phyloP scores from a whole-genome alignment of 2,797 vertebrate genomes.

The Potorous gilbertii region DNA sequence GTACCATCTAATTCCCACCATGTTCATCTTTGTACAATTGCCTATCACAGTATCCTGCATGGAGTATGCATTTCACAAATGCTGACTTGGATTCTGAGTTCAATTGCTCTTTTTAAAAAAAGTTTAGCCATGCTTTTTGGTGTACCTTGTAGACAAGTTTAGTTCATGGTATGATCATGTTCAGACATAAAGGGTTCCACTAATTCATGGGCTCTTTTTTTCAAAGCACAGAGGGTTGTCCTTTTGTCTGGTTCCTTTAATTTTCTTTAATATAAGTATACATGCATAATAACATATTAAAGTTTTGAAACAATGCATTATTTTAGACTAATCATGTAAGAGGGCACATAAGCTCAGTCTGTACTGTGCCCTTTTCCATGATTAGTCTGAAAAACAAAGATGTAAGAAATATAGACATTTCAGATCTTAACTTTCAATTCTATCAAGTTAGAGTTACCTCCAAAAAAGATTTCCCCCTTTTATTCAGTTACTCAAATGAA shows the following conservation, averaged over 20 bases:
- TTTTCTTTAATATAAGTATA: neutral
- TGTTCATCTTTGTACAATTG: neutral
- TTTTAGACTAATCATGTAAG: neutral
- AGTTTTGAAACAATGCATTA: neutral
- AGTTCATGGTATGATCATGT: neutral
- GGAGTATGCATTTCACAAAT: neutral
- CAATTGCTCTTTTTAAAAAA: neutral
- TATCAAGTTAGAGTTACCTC: neutral
- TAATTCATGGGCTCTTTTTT: neutral
- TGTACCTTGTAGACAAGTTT: neutral
- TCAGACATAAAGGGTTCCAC: neutral
- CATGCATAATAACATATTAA: neutral
- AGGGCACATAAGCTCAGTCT: neutral
- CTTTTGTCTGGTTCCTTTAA: neutral
- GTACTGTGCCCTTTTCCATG: neutral
- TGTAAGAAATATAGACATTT: neutral
- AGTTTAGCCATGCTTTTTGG: neutral
- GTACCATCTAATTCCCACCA: neutral
- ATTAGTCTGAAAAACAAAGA: neutral
- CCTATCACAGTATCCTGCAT: neutral
- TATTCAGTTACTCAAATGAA: neutral
- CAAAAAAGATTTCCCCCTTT: neutral
- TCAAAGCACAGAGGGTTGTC: neutral
- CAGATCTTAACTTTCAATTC: neutral
- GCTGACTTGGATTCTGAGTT: neutral